Evolutionary conservation across 1,140 invertebrate genomes (phyloP).

Genomic region (Ostrea denselamellosa): DNA sequence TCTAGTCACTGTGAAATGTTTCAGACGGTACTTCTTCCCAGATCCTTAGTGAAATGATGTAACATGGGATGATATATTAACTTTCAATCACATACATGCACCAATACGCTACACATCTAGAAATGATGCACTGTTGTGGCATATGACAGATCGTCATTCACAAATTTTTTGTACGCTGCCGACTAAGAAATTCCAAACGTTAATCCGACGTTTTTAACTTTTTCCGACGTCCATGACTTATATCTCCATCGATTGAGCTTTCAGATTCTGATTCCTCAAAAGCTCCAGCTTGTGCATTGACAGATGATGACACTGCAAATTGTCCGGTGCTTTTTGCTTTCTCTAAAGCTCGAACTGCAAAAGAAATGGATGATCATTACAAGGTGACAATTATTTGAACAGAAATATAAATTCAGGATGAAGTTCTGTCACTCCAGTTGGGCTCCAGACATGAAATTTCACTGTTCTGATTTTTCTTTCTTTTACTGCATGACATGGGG

Average conservation of each 20-base stretch:
- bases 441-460: too few relatives aligned
- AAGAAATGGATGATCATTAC: conserved; percentile 47
- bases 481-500: too few relatives aligned
- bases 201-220: conserved; percentile 54
- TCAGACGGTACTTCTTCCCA: neutral
- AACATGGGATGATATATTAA: conserved; percentile 3
- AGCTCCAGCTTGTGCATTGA: conserved; percentile 35
- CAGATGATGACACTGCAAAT: conserved; percentile 77
- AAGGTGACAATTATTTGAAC: neutral
- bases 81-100: conserved; percentile 22
- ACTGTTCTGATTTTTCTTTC: too few relatives aligned
- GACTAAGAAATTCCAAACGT: neutral
- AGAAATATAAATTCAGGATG: neutral
- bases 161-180: neutral
- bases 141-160: conserved; percentile 22
- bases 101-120: neutral
- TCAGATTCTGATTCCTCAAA: conserved; percentile 56
- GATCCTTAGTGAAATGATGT: conserved; percentile 8
- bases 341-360: conserved; percentile 85
- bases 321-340: conserved; percentile 85
- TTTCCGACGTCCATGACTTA: conserved; percentile 51
- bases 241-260: conserved; percentile 54
- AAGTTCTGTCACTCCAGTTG: too few relatives aligned
- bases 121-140: neutral
- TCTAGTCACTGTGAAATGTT: neutral